phyloP scores from a whole-genome alignment of 2,113 vertebrate species.

The Anolis sagrei region DNA sequence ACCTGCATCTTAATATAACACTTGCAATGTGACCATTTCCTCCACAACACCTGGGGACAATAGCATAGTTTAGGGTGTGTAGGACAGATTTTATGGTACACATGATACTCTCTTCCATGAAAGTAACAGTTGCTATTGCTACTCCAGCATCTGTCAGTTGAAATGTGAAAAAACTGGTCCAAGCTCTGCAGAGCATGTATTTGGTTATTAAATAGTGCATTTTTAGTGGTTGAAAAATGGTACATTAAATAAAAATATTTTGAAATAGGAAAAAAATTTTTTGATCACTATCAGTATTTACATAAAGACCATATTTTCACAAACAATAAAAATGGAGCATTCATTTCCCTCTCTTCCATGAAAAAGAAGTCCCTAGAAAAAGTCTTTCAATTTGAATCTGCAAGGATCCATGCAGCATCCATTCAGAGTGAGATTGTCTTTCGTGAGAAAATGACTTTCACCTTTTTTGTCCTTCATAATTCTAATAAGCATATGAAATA shows the following conservation, averaged over 20 bases:
- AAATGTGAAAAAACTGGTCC: too few relatives aligned
- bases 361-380: not conserved
- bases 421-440: not conserved
- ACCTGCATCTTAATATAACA: too few relatives aligned
- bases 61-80: too few relatives aligned
- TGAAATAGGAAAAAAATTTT: too few relatives aligned
- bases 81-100: too few relatives aligned
- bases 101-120: too few relatives aligned
- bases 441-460: not conserved
- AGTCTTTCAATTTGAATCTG: not conserved
- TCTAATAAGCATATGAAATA: slow-evolving; percentile 14
- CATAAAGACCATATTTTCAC: not conserved
- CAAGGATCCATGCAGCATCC: not conserved
- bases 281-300: not conserved
- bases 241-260: too few relatives aligned
- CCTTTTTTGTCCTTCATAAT: not conserved
- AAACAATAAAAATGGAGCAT: not conserved
- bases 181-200: not conserved
- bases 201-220: not conserved
- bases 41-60: too few relatives aligned
- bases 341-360: not conserved
- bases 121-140: too few relatives aligned
- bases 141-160: too few relatives aligned
- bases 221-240: too few relatives aligned
- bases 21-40: too few relatives aligned